A percentile compares a stretch with the other conserved stretches of the same genome.
phyloP scores from a whole-genome alignment of 2,888 invertebrate genomes.

The Stegophylla sp. region DNA sequence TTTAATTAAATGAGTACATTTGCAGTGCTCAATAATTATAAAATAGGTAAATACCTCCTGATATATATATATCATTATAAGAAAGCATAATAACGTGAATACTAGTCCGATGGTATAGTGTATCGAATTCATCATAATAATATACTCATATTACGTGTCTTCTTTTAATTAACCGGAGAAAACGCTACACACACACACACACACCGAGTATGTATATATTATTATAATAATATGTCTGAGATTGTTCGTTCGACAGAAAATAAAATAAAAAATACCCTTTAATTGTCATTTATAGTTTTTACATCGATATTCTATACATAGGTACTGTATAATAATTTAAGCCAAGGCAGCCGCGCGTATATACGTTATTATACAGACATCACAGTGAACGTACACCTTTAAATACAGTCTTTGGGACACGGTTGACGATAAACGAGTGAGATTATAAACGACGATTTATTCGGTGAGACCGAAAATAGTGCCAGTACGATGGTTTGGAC shows the following conservation, averaged over 20 bases:
- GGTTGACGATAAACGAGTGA: slow-evolving; percentile 21
- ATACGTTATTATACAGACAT: too few relatives aligned
- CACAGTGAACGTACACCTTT: neutral
- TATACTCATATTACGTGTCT: neutral
- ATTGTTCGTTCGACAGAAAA: slow-evolving; percentile 22
- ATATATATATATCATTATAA: neutral
- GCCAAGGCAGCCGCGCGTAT: neutral
- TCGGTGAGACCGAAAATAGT: slow-evolving; percentile 25
- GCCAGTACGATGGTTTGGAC: neutral
- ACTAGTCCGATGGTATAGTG: neutral
- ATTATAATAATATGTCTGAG: too few relatives aligned
- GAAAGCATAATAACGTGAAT: too few relatives aligned
- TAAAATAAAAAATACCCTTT: slow-evolving; percentile 21
- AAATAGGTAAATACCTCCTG: neutral
- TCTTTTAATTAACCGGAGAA: slow-evolving; percentile 30
- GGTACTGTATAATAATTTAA: neutral
- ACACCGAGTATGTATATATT: too few relatives aligned
- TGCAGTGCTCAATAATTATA: neutral
- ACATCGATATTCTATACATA: neutral
- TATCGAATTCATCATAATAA: neutral
- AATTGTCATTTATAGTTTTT: slow-evolving; percentile 44
- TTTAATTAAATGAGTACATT: neutral
- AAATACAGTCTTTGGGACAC: neutral
- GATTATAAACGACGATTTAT: slow-evolving; percentile 26
- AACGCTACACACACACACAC: neutral